A percentile compares a stretch with the other conserved stretches of the same genome.
Conservation (phyloP, 2,888 invertebrate genomes). For the Hipparchia semele region DNA sequence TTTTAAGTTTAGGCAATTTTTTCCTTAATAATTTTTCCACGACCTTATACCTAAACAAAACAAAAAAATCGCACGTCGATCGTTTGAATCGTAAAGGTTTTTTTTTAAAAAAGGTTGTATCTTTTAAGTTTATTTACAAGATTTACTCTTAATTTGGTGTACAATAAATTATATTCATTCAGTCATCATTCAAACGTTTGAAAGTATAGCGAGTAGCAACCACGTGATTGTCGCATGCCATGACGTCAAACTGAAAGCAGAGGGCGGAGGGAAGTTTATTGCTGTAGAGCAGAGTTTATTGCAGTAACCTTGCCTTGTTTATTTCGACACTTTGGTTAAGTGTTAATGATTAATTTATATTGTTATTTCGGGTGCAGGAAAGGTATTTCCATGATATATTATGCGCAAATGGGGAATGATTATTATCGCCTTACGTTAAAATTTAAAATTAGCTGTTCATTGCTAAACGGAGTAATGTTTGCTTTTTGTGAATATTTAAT, state of each 20-base stretch:
- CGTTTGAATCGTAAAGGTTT: too few relatives aligned
- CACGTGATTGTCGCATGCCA: constrained; percentile 45
- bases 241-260: constrained; percentile 24
- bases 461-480: too few relatives aligned
- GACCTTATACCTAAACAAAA: too few relatives aligned
- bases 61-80: too few relatives aligned
- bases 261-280: constrained; percentile 28
- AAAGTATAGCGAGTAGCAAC: constrained; percentile 38
- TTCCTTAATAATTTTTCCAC: too few relatives aligned
- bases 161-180: background rate
- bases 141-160: too few relatives aligned
- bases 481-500: too few relatives aligned
- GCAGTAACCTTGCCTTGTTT: constrained; percentile 13
- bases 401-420: too few relatives aligned
- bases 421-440: too few relatives aligned
- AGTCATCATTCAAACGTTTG: background rate
- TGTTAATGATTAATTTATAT: background rate
- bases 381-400: background rate
- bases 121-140: too few relatives aligned
- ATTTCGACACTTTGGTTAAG: constrained; percentile 14
- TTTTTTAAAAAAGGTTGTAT: too few relatives aligned
- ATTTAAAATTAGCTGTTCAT: too few relatives aligned
- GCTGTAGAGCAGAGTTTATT: constrained; percentile 12
- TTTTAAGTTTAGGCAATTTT: background rate
- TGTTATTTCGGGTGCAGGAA: background rate